Evolutionary conservation across 2,797 vertebrate species (phyloP).

Genomic region (Melanotaenia nigrans): DNA sequence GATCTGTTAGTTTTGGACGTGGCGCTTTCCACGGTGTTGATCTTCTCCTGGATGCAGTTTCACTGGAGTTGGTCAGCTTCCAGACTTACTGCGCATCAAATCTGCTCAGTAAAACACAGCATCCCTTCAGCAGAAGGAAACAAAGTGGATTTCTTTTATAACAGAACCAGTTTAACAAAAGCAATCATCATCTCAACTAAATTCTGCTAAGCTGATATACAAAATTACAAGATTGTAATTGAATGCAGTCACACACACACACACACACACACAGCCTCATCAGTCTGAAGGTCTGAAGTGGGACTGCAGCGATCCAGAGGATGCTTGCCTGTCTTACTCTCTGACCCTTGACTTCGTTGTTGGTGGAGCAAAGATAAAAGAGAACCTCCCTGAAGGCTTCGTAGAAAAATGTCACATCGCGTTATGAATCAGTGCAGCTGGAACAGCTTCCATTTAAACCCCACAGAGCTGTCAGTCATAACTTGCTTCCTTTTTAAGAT

Average conservation of each 20-base stretch:
- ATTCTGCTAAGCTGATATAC: too few species aligned
- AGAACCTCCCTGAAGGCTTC: slow-evolving; percentile 23
- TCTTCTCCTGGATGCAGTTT: slow-evolving; percentile 13
- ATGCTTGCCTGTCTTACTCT: not conserved
- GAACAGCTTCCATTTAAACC: slow-evolving; percentile 9
- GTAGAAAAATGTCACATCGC: slow-evolving; percentile 29
- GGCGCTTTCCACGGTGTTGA: slow-evolving; percentile 60
- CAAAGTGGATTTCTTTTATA: not conserved
- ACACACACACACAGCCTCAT: too few species aligned
- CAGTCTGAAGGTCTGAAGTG: too few species aligned
- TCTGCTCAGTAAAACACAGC: not conserved
- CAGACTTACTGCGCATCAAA: slow-evolving; percentile 6
- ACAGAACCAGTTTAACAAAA: not conserved
- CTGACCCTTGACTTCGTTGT: slow-evolving; percentile 1
- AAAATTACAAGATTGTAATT: too few species aligned
- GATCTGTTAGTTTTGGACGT: not conserved
- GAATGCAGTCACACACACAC: too few species aligned
- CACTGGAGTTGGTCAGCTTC: slow-evolving; percentile 12
- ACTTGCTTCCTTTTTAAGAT: not conserved
- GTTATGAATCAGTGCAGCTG: slow-evolving; percentile 22
- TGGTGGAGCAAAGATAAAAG: slow-evolving; percentile 16
- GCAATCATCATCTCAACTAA: too few species aligned
- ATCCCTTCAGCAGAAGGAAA: not conserved
- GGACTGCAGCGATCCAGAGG: too few species aligned
- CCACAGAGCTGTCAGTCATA: not conserved